Percentiles rank a stretch among this genome's conserved stretches.
Evolutionary conservation across 2,113 vertebrate species (phyloP).

Genomic region (Pelecanus crispus): DNA sequence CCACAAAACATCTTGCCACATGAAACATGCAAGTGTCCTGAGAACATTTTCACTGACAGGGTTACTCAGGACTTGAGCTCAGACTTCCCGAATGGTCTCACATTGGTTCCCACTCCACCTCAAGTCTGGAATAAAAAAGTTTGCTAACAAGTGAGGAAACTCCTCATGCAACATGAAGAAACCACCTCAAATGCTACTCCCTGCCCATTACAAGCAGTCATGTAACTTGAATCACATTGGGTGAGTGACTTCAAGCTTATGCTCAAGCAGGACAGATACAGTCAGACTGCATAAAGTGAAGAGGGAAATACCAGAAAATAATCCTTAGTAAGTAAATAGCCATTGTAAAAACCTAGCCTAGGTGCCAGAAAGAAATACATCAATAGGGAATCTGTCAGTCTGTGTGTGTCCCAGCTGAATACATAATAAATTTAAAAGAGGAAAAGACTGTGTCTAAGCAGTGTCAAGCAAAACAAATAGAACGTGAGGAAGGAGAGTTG

Average conservation of each 20-base stretch:
- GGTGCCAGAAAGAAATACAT: conserved; percentile 33
- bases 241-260: not conserved
- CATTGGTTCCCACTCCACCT: not conserved
- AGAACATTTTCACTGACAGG: not conserved
- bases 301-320: conserved; percentile 1
- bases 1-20: not conserved
- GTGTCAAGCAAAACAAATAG: not conserved
- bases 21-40: not conserved
- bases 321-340: not conserved
- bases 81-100: not conserved
- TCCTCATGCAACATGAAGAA: not conserved
- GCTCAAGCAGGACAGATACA: not conserved
- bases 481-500: not conserved
- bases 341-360: not conserved
- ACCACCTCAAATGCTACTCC: not conserved
- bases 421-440: not conserved
- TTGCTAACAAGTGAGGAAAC: not conserved
- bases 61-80: not conserved
- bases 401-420: not conserved
- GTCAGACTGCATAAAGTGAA: not conserved
- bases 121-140: not conserved
- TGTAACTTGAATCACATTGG: not conserved
- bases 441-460: not conserved
- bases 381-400: not conserved
- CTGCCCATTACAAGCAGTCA: not conserved